Conservation (phyloP, 2,888 invertebrate species). For the Pristionchus fissidentatus region DNA sequence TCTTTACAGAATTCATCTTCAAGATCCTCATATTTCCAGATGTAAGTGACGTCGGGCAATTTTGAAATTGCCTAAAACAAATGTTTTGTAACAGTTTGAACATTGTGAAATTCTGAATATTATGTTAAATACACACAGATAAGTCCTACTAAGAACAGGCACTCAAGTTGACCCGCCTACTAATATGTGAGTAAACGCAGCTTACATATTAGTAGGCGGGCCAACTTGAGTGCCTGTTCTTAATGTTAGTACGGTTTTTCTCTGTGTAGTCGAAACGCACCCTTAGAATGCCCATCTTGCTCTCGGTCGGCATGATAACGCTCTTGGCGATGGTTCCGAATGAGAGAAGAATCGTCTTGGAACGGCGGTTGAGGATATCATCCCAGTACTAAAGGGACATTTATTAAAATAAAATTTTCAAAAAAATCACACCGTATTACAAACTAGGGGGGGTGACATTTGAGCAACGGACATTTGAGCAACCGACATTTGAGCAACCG, state of each 20-base stretch:
- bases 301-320: neutral
- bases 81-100: no score
- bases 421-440: no score
- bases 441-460: no score
- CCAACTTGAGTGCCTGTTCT: neutral
- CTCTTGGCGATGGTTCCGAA: conserved; percentile 22
- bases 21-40: conserved; percentile 44
- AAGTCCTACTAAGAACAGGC: no score
- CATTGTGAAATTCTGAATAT: neutral
- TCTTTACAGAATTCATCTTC: conserved; percentile 10
- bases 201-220: no score
- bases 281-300: neutral
- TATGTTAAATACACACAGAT: no score
- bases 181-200: no score
- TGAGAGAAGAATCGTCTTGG: conserved; percentile 7
- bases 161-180: no score
- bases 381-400: conserved; percentile 9
- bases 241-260: no score
- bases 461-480: no score
- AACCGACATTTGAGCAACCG: no score
- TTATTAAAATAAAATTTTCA: neutral
- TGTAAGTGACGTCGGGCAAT: conserved; percentile 25
- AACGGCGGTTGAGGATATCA: neutral
- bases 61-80: neutral
- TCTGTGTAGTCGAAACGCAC: neutral